Evolutionary conservation across 2,797 vertebrate genomes (phyloP).

Genomic region (Acomys russatus): DNA sequence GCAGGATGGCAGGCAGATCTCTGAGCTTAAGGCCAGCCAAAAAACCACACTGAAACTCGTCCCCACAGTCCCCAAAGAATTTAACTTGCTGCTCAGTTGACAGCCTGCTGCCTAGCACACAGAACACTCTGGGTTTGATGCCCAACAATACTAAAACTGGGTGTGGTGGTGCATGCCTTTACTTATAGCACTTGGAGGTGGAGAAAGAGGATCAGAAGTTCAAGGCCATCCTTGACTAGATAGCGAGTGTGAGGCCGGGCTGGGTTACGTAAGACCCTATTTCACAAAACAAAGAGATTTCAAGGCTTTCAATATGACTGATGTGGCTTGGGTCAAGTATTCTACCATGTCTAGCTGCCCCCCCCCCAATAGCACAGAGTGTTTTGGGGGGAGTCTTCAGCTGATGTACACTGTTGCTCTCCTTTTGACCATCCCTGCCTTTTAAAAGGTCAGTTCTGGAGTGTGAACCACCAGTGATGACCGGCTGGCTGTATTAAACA

Average conservation of each 20-base stretch:
- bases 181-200: neutral
- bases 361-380: neutral
- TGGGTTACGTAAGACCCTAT: neutral
- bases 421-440: neutral
- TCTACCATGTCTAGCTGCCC: neutral
- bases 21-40: neutral
- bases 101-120: neutral
- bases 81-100: neutral
- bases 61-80: neutral
- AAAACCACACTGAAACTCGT: neutral
- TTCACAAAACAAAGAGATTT: neutral
- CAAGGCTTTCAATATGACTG: constrained; percentile 13
- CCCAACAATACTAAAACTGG: neutral
- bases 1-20: neutral
- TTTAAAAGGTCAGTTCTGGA: neutral
- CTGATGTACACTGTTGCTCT: neutral
- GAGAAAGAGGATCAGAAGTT: neutral
- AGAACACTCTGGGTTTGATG: neutral
- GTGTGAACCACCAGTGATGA: neutral
- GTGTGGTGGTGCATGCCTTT: neutral
- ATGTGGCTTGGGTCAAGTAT: neutral
- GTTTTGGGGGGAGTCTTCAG: neutral
- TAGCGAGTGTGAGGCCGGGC: neutral
- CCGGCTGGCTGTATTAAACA: neutral
- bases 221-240: neutral